These are phyloP conservation scores for Rhadina sibilatrix DNA, from an alignment of 2,113 vertebrate species.

Conservation along the genomic window DNA sequence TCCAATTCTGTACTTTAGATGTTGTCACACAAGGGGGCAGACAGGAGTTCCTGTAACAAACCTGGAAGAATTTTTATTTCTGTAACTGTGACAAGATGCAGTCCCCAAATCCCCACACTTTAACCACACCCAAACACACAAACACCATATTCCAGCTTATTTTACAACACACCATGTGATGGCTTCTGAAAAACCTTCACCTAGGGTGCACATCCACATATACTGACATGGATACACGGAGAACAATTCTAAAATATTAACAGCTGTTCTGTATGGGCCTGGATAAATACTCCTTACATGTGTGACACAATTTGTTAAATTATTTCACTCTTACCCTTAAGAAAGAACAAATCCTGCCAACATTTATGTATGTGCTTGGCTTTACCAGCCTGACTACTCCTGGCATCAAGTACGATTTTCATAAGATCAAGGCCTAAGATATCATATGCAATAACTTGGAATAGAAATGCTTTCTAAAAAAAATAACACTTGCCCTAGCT, in stretches of 20 bases:
- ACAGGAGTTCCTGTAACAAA: background rate
- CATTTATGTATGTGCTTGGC: background rate
- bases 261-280: background rate
- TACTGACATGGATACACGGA: background rate
- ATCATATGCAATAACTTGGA: constrained; percentile 6
- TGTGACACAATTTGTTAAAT: background rate
- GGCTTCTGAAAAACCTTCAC: background rate
- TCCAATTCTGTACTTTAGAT: background rate
- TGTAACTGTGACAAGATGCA: background rate
- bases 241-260: background rate
- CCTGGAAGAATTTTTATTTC: background rate
- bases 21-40: constrained; percentile 67
- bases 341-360: constrained; percentile 2
- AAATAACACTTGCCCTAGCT: background rate
- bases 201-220: background rate
- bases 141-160: background rate
- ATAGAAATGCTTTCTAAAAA: background rate
- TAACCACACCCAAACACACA: background rate
- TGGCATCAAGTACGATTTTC: background rate
- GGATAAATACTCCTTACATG: background rate
- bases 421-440: constrained; percentile 4
- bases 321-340: background rate
- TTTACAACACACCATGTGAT: background rate
- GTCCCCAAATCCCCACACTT: background rate
- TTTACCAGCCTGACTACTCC: constrained; percentile 13